Evolutionary conservation across 2,113 vertebrate genomes (phyloP).

Genomic region (Furnarius figulus): DNA sequence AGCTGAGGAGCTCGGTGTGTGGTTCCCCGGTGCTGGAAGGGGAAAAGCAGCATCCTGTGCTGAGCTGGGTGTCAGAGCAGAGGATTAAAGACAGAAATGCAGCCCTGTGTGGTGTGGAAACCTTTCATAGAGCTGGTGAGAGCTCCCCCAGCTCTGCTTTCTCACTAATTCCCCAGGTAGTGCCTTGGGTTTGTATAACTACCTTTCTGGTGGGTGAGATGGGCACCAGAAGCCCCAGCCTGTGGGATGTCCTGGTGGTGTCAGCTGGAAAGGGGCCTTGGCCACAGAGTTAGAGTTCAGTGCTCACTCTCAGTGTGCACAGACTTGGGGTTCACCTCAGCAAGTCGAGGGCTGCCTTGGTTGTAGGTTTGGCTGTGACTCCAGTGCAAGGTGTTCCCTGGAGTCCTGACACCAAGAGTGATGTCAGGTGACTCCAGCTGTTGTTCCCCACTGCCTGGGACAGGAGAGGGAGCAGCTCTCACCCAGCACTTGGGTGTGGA

Average conservation of each 20-base stretch:
- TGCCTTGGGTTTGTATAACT: not conserved
- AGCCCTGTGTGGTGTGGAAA: not conserved
- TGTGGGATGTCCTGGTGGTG: not conserved
- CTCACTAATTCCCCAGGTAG: not conserved
- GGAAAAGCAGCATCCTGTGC: not conserved
- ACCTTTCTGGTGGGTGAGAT: rapidly evolving
- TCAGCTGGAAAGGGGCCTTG: not conserved
- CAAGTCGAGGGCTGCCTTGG: rapidly evolving
- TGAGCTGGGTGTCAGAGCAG: not conserved
- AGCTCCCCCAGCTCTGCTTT: not conserved
- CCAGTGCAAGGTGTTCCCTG: not conserved
- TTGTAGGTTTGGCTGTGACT: not conserved
- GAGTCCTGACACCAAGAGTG: not conserved
- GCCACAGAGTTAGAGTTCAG: not conserved
- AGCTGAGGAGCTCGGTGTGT: not conserved
- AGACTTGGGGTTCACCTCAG: rapidly evolving
- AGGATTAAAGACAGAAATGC: not conserved
- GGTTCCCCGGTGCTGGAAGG: not conserved
- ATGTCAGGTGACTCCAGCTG: not conserved
- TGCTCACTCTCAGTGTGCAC: not conserved
- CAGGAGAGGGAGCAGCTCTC: not conserved
- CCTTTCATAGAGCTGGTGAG: not conserved
- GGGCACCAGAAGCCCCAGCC: not conserved
- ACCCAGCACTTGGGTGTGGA: not conserved
- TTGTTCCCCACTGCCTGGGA: not conserved